Evolutionary conservation across 2,888 invertebrate genomes (phyloP).

Genomic region (Mesorhabditis spiculigera): DNA sequence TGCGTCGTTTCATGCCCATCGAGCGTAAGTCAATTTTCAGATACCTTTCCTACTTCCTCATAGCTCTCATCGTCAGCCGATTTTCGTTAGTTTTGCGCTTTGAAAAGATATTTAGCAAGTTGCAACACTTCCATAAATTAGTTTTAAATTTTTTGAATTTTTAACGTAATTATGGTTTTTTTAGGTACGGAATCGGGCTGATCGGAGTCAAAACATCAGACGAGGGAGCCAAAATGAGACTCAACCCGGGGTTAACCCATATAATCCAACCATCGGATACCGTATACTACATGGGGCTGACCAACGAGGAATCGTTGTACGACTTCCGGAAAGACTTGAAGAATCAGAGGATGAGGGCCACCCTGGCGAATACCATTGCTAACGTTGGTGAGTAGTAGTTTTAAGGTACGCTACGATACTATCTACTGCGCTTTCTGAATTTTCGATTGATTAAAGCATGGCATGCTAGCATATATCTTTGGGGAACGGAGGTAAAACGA

Average conservation of each 20-base stretch:
- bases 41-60: not conserved
- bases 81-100: too few species aligned
- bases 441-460: too few species aligned
- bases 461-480: too few species aligned
- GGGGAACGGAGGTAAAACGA: too few species aligned
- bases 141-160: not conserved
- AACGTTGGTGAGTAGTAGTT: conserved; percentile 26
- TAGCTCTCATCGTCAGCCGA: too few species aligned
- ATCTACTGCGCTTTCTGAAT: too few species aligned
- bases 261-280: conserved; percentile 95
- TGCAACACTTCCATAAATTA: not conserved
- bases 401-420: not conserved
- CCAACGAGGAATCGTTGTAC: conserved; percentile 49
- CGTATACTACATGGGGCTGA: conserved; percentile 61
- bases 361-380: conserved; percentile 40
- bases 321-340: conserved; percentile 44
- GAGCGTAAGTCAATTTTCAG: conserved; percentile 71
- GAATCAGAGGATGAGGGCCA: conserved; percentile 33
- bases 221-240: conserved; percentile 76
- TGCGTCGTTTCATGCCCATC: conserved; percentile 96
- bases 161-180: conserved; percentile 13
- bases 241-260: conserved; percentile 94
- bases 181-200: conserved; percentile 87
- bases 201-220: conserved; percentile 85
- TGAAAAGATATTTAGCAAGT: not conserved